Evolutionary conservation across 2,888 invertebrate species (phyloP).

Genomic region (Morinoia aosen): DNA sequence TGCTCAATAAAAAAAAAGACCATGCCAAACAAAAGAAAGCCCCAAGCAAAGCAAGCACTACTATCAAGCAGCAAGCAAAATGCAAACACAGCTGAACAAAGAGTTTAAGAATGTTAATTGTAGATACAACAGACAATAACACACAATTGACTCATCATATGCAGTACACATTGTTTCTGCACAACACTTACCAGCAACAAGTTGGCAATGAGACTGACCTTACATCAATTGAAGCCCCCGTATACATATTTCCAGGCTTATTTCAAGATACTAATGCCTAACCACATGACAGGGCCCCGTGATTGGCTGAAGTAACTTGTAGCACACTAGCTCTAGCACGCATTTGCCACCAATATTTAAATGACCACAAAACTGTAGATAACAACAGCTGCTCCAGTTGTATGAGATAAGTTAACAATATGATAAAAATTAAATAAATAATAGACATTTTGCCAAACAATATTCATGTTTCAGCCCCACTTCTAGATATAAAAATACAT

Average conservation of each 20-base stretch:
- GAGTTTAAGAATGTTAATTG: not conserved
- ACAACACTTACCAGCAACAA: not conserved
- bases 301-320: not conserved
- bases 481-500: no score
- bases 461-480: no score
- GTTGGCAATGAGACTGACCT: not conserved
- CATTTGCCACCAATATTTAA: not conserved
- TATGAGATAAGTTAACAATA: no score
- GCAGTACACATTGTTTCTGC: not conserved
- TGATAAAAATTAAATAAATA: no score
- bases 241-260: not conserved
- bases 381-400: not conserved
- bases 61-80: not conserved
- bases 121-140: not conserved
- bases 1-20: not conserved
- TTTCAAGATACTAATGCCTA: not conserved
- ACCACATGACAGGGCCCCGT: not conserved
- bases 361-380: not conserved
- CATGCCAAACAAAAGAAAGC: not conserved
- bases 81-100: not conserved
- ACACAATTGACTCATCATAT: not conserved
- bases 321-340: no score
- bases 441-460: no score
- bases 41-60: not conserved
- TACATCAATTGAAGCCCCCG: not conserved